These are phyloP conservation scores for Heliconius congener DNA, from an alignment of 1,140 invertebrate genomes.

Conservation along the genomic window DNA sequence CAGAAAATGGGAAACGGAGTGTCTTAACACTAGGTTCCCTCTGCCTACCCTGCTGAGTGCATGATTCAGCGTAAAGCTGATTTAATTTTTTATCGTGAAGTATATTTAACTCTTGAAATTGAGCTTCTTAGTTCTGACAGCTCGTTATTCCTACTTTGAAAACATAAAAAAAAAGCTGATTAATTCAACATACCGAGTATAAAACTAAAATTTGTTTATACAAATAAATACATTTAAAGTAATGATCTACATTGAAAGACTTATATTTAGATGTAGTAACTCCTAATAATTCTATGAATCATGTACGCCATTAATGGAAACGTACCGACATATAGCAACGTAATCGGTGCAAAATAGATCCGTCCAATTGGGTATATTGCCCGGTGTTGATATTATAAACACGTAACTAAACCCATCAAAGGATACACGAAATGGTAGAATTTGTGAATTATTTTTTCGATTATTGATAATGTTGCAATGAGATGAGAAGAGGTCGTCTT, in stretches of 20 bases:
- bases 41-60: too few species aligned
- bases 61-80: too few species aligned
- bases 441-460: not conserved
- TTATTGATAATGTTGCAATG: not conserved
- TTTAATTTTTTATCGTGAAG: too few species aligned
- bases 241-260: not conserved
- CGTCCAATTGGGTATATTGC: slow-evolving; percentile 5
- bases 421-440: not conserved
- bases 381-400: slow-evolving; percentile 5
- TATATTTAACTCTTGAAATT: too few species aligned
- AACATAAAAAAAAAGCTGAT: too few species aligned
- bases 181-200: not conserved
- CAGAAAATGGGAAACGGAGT: too few species aligned
- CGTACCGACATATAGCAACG: slow-evolving; percentile 9
- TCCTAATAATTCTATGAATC: slow-evolving; percentile 13
- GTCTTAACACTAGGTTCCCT: too few species aligned
- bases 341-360: slow-evolving; percentile 11
- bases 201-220: not conserved
- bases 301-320: slow-evolving; percentile 16
- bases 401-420: not conserved
- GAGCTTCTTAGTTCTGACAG: too few species aligned
- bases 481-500: not conserved
- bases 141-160: too few species aligned
- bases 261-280: not conserved
- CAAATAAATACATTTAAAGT: not conserved